Evolutionary conservation across 2,797 vertebrate genomes (phyloP), one percentile per base, ranked within the genome.

Genomic region (Coracias cyanogaster): DNA sequence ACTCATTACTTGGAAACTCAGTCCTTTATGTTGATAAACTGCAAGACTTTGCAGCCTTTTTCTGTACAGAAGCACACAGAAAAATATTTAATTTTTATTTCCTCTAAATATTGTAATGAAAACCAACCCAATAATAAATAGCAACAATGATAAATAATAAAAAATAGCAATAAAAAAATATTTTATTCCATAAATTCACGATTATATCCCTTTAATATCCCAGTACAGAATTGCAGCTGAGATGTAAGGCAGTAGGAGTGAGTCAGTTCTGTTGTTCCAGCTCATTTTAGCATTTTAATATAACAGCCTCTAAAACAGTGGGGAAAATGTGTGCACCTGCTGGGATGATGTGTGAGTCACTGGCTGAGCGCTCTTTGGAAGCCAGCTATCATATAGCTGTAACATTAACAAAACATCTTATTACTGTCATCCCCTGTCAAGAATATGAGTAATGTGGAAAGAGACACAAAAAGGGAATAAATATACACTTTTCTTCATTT

Each of bases 371-470:
- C 10, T 48, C 58, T 61, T 45, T 84, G 52, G 43, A 93, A 92
- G 16, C n/a, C 72, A 60, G 48, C 39, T 95, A 46, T 81, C 81
- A 78, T 41, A 92, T 13, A 86, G 64, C 80, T 78, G 31, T 60
- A 95, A 72, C 35, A 85, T 70, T 54, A 80, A 85, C 61, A 82
- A 79, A 67, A 90, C 95, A 70, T 78, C 81, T 57, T 93, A 35
- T 89, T 87, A 54, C 92, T 92, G 64, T 95, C 93, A 79, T 70
- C 78, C 84, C 28, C 89, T 21, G 18, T 86, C 77, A 97, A 81
- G 90, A 86, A 66, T 61, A 81, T 88, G 93, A 96, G 73, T 93
- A 94, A 85, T 52, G 80, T 86, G 89, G 86, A 93, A 90, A 97
- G 35, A 73, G 25, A 70, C 35, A 52, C 51, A 66, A 37, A 79